Conservation (phyloP, 2,113 vertebrate species). For the Nanorana parkeri region DNA sequence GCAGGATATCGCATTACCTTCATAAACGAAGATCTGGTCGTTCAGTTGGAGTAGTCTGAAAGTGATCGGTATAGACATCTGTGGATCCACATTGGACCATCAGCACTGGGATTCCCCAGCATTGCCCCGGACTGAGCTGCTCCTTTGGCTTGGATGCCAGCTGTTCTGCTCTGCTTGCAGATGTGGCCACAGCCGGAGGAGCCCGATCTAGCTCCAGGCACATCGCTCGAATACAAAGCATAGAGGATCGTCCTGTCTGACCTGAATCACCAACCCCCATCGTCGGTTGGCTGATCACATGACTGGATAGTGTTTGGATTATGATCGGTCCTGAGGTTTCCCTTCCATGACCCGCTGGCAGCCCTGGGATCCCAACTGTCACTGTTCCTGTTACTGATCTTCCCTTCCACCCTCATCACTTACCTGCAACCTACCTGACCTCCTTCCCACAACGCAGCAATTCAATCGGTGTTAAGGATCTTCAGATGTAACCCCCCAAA, state of each 20-base stretch:
- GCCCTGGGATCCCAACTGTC: too few relatives aligned
- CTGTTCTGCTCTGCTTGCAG: constrained; percentile 9
- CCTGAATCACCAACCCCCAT: neutral
- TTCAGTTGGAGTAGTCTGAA: too few relatives aligned
- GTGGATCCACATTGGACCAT: neutral
- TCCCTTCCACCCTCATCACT: neutral
- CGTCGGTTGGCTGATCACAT: neutral
- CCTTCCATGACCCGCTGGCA: too few relatives aligned
- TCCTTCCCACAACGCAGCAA: neutral
- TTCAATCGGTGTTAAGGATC: neutral
- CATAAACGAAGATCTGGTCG: too few relatives aligned
- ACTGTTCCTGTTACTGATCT: too few relatives aligned
- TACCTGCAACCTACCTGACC: too few relatives aligned
- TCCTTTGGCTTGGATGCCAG: neutral
- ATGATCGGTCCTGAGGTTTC: too few relatives aligned
- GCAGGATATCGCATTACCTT: too few relatives aligned
- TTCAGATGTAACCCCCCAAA: constrained; percentile 24
- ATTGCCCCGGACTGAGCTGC: neutral
- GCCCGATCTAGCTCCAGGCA: neutral
- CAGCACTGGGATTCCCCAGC: neutral
- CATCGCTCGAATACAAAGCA: neutral
- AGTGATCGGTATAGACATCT: too few relatives aligned
- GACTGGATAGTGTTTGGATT: constrained; percentile 12
- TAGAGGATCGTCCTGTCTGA: too few relatives aligned
- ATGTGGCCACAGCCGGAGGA: constrained; percentile 6